Evolutionary conservation across 1,140 invertebrate species (phyloP), one percentile per base, ranked within the genome.

Genomic region (Delia radicum): DNA sequence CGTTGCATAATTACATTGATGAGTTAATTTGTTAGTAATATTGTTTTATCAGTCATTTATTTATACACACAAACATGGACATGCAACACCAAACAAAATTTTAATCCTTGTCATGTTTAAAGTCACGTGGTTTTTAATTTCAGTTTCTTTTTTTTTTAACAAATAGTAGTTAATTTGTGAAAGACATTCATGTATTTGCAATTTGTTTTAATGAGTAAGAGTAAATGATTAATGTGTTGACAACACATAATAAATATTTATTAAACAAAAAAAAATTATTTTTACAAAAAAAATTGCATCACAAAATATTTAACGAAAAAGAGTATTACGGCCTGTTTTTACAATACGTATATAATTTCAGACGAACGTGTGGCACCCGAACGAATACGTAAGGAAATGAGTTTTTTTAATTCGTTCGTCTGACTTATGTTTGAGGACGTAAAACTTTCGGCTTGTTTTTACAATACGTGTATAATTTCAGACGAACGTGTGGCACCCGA

Each of bases 1-100:
- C 65, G n/a, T 33, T 24, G 65, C 28, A 69, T 37, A 69, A 69
- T 69, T 69, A 69, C n/a, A 37, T 37, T 69, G 21, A 69, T 69
- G 65, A 69, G 29, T 69, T 69, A 69, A 69, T 69, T 69, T 24
- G 65, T 69, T 24, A 31, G 29, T 69, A 65, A 27, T 21, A 7
- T 21, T 55, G 48, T 55, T 55, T 33, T 10, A 33, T 15, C 29
- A 33, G 65, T n/a, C 65, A 69, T 69, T 69, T 15, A 7, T 21
- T 0, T 18, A 2, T 3, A 42, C 37, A 42, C 10, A 42, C 12
- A 13, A 10, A 42, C 12, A 42, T 42, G n/a, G n/a, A 42, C 10
- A 42, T 37, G 8, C 10, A n/a, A n/a, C n/a, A n/a, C n/a, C n/a
- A 42, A 3, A 42, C 10, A 42, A 33, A 33, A 5, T 42, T 10